phyloP scores from a whole-genome alignment of 2,113 vertebrate species.

The Hippocampus guttulatus region DNA sequence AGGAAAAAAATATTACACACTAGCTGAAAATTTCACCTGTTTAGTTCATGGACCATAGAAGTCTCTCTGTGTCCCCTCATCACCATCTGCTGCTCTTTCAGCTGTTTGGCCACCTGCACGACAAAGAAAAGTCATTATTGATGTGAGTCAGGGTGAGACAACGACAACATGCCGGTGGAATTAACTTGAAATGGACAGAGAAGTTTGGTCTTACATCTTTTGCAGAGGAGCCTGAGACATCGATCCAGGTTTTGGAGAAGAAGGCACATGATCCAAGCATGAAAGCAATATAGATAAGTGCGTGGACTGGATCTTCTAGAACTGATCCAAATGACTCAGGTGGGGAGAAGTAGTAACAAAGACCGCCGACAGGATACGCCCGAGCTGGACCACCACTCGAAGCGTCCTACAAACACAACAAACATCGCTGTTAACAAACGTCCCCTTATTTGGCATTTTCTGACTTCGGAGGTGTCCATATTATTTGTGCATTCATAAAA shows the following conservation, averaged over 20 bases:
- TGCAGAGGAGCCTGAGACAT: conserved; percentile 96
- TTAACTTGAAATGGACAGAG: background rate
- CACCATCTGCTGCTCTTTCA: conserved; percentile 78
- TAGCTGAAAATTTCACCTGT: conserved; percentile 75
- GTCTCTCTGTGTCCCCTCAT: conserved; percentile 98
- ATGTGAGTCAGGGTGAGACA: background rate
- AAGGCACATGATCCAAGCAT: conserved; percentile 98
- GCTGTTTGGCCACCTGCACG: conserved; percentile 89
- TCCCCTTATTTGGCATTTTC: background rate
- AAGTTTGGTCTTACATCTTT: conserved; percentile 85
- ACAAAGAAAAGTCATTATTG: background rate
- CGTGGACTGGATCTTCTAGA: conserved; percentile 91
- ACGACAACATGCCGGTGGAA: background rate
- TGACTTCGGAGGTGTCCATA: background rate
- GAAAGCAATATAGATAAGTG: conserved; percentile 90
- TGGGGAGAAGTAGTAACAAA: conserved; percentile 95
- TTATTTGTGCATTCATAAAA: background rate
- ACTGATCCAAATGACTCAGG: conserved; percentile 93
- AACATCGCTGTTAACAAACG: background rate
- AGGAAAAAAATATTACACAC: background rate
- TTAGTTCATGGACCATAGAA: conserved; percentile 98
- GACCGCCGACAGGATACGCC: conserved; percentile 92
- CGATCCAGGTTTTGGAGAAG: conserved; percentile 99
- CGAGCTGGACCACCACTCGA: conserved; percentile 90
- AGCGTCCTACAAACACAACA: conserved; percentile 72